Base-by-base conservation (phyloP, 2,888 invertebrate species). In the Mimachlamys varia region DNA sequence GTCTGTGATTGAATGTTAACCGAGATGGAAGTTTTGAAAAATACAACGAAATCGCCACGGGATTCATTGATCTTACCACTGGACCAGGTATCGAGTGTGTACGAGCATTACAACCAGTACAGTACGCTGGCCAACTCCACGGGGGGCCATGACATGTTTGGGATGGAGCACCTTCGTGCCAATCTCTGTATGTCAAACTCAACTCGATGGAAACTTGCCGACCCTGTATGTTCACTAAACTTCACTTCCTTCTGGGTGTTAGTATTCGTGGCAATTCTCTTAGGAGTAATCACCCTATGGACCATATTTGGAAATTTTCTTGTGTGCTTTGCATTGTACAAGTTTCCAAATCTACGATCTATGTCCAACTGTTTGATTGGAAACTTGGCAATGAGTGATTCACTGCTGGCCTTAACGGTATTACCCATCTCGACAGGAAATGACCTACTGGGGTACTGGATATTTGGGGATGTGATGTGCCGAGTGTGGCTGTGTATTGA, bases 351-450 rank as follows among this genome's bases (percentile, higher is more conserved):
- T 38, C 94, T 96, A 87, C 94, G 96, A 88, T 96, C 96, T n/a
- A 96, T 96, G 93, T 96, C 96, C 17, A 97, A 97, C 93, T 96
- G 96, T 93, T 94, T 97, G 91, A 97, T 97, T 53, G 97, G 96
- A 13, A 97, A 97, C 92, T 93, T 97, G 88, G 97, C 97, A 0
- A 93, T 96, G 33, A 96, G 96, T 92, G 97, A 97, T 93, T 95
- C 97, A 76, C 94, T 97, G 33, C 94, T 97, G 22, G 96, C 96
- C 17, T 89, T 96, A 22, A 96, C 96, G 10, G 96, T 97, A 37
- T 92, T 97, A 92, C 97, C 97, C 4, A 94, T 97, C 87, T 96
- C 96, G 4, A 93, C 95, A 27, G 95, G 96, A 38, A 94, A 96
- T 90, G 96, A 96, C 90, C 92, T 96, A 44, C 94, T 96, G 7